Base-by-base conservation (phyloP, 2,113 vertebrate species). In the Heterotilapia buettikoferi region DNA sequence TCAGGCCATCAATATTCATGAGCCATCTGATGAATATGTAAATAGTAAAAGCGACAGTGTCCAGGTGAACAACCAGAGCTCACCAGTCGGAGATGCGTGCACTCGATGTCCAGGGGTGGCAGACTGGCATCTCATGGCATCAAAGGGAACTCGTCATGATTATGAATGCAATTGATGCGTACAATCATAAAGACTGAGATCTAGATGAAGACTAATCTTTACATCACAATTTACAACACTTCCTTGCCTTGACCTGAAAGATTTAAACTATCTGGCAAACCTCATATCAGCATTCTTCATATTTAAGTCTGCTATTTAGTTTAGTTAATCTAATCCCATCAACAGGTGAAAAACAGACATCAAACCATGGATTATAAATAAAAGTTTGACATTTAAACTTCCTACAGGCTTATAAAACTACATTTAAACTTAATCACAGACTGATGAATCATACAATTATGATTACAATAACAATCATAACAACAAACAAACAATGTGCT, bases 1-100 rank as follows among this genome's bases (percentile, higher is more conserved):
- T 88, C 91, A 86, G 86, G 71, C 84, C 90, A 96, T 97, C 94
- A 97, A 97, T 97, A 97, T 97, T 95, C 95, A 97, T 96, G 94
- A 93, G 84, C 68, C 90, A 90, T 92, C 92, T 93, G 95, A 97
- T 97, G 96, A 96, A 96, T 95, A 96, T 96, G 95, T 93, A 96
- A 95, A 96, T 95, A 73, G 84, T 3, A 71, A 86, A 86, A 73
- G 81, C 80, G 40, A 92, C 31, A 89, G 95, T 91, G 90, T 94
- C 94, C 95, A 96, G 97, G 96, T 97, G 95, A 97, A 92, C 88
- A 59, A 38, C 91, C 24, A 87, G 91, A 43, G 87, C 90, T 43
- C 68, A 29, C 92, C 94, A 95, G 93, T 95, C 93, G 87, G 89
- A 94, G 92, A 85, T 50, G 54, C 59, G 9, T 18, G 52, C 79